Conservation (phyloP, 2,113 vertebrate genomes). For the Chelonoidis abingdonii region DNA sequence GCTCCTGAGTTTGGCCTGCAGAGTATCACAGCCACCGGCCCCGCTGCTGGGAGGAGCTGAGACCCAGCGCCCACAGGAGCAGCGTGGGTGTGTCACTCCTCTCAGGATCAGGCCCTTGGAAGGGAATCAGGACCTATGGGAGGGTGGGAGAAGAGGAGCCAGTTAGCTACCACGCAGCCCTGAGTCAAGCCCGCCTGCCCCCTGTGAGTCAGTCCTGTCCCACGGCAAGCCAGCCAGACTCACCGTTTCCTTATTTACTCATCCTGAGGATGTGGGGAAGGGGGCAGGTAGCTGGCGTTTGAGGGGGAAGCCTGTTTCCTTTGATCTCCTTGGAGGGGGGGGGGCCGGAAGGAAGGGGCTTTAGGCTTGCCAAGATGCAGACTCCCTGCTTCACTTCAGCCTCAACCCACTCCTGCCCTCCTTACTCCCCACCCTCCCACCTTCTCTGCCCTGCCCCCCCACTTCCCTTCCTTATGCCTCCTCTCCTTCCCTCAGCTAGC, state of each 20-base stretch:
- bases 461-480: neutral
- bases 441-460: neutral
- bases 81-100: neutral
- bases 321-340: neutral
- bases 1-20: neutral
- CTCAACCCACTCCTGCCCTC: neutral
- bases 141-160: neutral
- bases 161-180: neutral
- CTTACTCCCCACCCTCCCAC: neutral
- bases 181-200: neutral
- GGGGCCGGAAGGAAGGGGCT: neutral
- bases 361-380: neutral
- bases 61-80: neutral
- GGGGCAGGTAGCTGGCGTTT: neutral
- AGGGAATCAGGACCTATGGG: neutral
- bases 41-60: no score
- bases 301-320: neutral
- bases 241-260: neutral
- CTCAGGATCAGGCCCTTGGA: neutral
- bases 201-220: neutral
- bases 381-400: neutral
- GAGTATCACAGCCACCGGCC: neutral
- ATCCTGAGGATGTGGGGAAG: neutral
- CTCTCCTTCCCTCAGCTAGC: neutral
- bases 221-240: neutral